These are phyloP conservation scores for Eledona agricola DNA, from an alignment of 2,888 invertebrate genomes.

Conservation along the genomic window DNA sequence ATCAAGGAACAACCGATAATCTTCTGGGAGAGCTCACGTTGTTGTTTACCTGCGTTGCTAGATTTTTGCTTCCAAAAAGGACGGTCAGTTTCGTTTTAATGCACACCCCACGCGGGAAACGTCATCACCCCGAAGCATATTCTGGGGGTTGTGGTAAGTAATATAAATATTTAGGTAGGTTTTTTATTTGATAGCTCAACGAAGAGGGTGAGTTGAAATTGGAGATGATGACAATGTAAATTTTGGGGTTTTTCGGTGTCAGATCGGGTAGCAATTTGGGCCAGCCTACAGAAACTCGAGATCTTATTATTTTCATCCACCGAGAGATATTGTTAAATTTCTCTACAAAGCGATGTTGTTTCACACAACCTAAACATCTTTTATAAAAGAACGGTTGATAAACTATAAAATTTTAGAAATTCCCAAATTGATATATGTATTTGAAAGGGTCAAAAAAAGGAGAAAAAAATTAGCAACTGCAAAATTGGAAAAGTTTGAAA, in stretches of 20 bases:
- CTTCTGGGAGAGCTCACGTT: conserved; percentile 22
- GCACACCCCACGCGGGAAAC: conserved; percentile 18
- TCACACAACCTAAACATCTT: too few relatives aligned
- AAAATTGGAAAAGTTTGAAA: too few relatives aligned
- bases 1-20: conserved; percentile 18
- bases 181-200: conserved; percentile 46
- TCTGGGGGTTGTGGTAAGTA: conserved; percentile 39
- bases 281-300: not conserved
- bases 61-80: too few relatives aligned
- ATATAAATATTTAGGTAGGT: conserved; percentile 51
- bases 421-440: too few relatives aligned
- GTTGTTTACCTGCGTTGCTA: conserved; percentile 29
- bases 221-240: conserved; percentile 48
- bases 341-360: too few relatives aligned
- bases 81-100: conserved; percentile 43
- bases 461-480: too few relatives aligned
- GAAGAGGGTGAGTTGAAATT: conserved; percentile 44
- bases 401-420: too few relatives aligned
- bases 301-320: conserved; percentile 1
- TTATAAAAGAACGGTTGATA: too few relatives aligned
- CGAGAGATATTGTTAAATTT: too few relatives aligned
- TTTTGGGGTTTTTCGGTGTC: conserved; percentile 43
- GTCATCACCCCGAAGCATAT: conserved; percentile 32
- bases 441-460: too few relatives aligned
- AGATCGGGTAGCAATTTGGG: conserved; percentile 36